Base-by-base conservation (phyloP, 2,888 invertebrate species). In the Drosophila histrio region DNA sequence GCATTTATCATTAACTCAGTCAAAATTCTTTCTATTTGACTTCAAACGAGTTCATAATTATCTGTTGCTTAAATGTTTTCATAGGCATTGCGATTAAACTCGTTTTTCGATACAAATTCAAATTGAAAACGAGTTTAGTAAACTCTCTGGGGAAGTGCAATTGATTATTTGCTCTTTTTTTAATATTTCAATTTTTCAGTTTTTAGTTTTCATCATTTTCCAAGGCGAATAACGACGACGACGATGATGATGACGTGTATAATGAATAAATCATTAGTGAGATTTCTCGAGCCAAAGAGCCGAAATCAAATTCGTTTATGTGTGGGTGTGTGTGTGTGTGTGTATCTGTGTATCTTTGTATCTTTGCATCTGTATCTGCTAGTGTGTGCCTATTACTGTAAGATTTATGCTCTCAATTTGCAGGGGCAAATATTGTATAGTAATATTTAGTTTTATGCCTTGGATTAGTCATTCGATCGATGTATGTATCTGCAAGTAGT, bases 381-480 rank as follows among this genome's bases (percentile, higher is more conserved):
- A n/a, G 11, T 36, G 36, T 56, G 26, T 28, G 68, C 75, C 75
- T 72, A 85, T 82, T 84, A 75, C 72, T 65, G 28, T 15, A 72
- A 77, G 82, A 82, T 82, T 87, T 82, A 82, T 82, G 87, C 68
- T 66, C 63, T 36, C 68, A 66, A 74, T 77, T 80, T 77, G 84
- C 69, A 58, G 41, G n/a, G 15, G 22, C 2, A 21, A 24, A 28
- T n/a, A n/a, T n/a, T 44, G 22, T 41, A n/a, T 50, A 58, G 30
- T 46, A 58, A 52, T 53, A 46, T 77, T 56, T 41, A 56, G 77
- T 75, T 63, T 66, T 41, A 58, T 66, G 54, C 8, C 49, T 5
- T 1, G 41, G 62, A 79, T 79, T 79, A 72, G 77, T 79, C 72
- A 76, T 75, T 59, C 38, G 8, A 39, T 50, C 28, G 50, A 34